Evolutionary conservation across 2,113 vertebrate genomes (phyloP).

Genomic region (Abramis brama): DNA sequence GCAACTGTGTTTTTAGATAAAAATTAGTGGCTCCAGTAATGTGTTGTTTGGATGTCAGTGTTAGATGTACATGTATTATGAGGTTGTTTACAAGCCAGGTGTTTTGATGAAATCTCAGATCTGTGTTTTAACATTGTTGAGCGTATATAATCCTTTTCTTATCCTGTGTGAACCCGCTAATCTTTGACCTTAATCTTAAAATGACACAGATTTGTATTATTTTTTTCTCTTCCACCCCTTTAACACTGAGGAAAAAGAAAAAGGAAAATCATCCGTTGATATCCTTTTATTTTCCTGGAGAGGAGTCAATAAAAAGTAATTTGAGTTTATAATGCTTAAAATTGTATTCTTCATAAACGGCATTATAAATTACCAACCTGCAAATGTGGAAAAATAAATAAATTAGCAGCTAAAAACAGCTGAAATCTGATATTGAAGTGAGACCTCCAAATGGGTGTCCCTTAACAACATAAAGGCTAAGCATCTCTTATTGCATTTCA

Average conservation of each 20-base stretch:
- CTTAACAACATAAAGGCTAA: slow-evolving; percentile 71
- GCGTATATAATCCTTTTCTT: slow-evolving; percentile 78
- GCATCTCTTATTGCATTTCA: slow-evolving; percentile 79
- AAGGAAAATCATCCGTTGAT: not conserved
- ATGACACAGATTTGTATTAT: slow-evolving; percentile 60
- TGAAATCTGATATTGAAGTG: slow-evolving; percentile 72
- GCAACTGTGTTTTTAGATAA: not conserved
- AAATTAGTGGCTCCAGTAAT: not conserved
- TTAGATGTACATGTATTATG: slow-evolving; percentile 38
- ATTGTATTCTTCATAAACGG: slow-evolving; percentile 1
- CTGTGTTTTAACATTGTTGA: slow-evolving; percentile 79
- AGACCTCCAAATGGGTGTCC: slow-evolving; percentile 77
- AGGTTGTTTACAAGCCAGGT: slow-evolving; percentile 67
- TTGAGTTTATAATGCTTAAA: slow-evolving; percentile 1
- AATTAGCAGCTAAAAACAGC: slow-evolving; percentile 48
- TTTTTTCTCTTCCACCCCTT: slow-evolving; percentile 45
- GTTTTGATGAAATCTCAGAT: slow-evolving; percentile 66
- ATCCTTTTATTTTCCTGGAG: not conserved
- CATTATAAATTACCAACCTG: not conserved
- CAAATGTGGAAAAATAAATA: slow-evolving; percentile 35
- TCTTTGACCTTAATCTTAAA: slow-evolving; percentile 82
- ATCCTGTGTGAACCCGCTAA: slow-evolving; percentile 76
- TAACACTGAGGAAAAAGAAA: not conserved
- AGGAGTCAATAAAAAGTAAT: slow-evolving; percentile 9
- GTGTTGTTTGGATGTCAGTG: slow-evolving; percentile 22